These are phyloP conservation scores for Monoplex corrugatus DNA, from an alignment of 2,888 invertebrate species.

Conservation along the genomic window DNA sequence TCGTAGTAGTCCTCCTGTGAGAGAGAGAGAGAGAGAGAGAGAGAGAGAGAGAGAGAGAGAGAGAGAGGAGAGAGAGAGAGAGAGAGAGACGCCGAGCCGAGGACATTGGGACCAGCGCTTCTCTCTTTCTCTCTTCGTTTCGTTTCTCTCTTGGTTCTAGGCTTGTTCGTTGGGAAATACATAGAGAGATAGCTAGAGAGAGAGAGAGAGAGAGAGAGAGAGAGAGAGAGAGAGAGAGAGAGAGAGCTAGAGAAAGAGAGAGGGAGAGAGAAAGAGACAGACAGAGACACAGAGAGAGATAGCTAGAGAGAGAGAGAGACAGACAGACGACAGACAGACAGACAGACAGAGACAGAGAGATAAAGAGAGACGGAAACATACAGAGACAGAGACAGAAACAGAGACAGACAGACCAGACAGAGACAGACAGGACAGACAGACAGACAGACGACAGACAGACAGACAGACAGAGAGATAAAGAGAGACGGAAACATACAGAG, in stretches of 20 bases:
- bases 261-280: neutral
- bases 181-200: neutral
- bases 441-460: neutral
- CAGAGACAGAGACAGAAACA: neutral
- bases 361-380: neutral
- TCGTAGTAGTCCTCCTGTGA: neutral
- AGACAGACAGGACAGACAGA: neutral
- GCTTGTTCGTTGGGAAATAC: neutral
- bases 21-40: neutral
- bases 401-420: neutral
- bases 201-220: neutral
- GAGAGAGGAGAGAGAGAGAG: neutral
- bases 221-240: neutral
- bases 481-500: neutral
- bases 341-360: neutral
- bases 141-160: neutral
- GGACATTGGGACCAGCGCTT: neutral
- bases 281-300: neutral
- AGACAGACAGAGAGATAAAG: neutral
- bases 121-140: neutral
- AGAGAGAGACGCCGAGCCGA: neutral
- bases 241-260: neutral
- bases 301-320: neutral
- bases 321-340: neutral
- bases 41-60: neutral